Percentiles rank a stretch among this genome's conserved stretches.
Conservation (phyloP, 2,888 invertebrate genomes). For the Notodonta dromedarius region DNA sequence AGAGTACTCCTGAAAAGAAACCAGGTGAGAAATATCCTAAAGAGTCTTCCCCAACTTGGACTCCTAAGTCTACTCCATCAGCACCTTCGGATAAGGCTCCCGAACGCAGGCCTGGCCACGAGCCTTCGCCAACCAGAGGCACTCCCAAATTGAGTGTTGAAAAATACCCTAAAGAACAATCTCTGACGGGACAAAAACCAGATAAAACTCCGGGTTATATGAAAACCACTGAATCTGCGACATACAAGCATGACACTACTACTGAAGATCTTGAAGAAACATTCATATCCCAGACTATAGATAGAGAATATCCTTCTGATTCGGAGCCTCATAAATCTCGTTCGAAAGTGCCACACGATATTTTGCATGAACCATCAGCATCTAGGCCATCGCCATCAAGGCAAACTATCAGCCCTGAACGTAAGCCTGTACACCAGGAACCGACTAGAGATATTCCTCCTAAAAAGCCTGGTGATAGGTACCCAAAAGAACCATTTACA, state of each 20-base stretch:
- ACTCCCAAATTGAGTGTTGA: not conserved
- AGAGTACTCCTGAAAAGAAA: conserved; percentile 10
- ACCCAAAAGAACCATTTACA: conserved; percentile 3
- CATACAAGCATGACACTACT: conserved; percentile 1
- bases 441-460: conserved; percentile 12
- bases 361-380: not conserved
- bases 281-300: conserved; percentile 9
- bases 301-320: conserved; percentile 11
- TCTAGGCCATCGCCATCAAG: too few species aligned
- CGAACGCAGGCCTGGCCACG: not conserved
- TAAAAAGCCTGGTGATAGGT: conserved; percentile 8
- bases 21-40: not conserved
- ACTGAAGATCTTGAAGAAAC: conserved; percentile 21
- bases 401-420: conserved; percentile 14
- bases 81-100: not conserved
- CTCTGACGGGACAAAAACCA: not conserved
- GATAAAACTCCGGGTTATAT: conserved; percentile 3
- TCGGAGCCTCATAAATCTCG: not conserved
- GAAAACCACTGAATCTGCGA: conserved; percentile 5
- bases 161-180: not conserved
- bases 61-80: not conserved
- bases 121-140: not conserved
- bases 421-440: conserved; percentile 12
- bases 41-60: not conserved
- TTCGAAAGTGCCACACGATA: not conserved